Conservation (phyloP, 2,113 vertebrate genomes). For the Archilochus colubris region DNA sequence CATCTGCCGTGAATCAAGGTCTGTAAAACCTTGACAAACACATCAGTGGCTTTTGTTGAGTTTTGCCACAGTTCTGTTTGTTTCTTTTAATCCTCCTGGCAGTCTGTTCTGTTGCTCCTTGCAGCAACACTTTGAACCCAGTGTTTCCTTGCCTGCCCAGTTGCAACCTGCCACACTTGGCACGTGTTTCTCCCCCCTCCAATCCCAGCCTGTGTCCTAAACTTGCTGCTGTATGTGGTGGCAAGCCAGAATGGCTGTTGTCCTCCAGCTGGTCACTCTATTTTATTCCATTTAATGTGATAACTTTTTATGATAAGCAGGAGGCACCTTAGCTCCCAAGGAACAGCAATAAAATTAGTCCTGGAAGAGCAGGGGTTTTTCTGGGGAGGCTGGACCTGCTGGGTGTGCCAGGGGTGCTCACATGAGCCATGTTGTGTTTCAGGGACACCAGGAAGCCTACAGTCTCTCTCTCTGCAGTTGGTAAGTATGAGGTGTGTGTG, state of each 20-base stretch:
- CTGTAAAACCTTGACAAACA: not conserved
- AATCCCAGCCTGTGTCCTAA: not conserved
- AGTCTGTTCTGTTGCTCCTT: not conserved
- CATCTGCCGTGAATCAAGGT: not conserved
- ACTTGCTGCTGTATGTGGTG: not conserved
- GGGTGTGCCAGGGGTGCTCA: not conserved
- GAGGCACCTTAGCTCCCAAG: not conserved
- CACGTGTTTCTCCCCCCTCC: not conserved
- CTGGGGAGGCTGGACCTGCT: not conserved
- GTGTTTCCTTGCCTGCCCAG: not conserved
- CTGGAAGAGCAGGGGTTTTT: not conserved
- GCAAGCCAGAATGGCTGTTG: not conserved
- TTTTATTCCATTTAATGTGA: not conserved
- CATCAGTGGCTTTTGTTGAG: not conserved
- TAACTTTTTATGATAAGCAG: not conserved
- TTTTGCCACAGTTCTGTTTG: not conserved
- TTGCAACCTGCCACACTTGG: not conserved
- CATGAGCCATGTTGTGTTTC: conserved; percentile 49
- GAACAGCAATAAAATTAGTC: not conserved
- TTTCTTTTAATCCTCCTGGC: conserved; percentile 2
- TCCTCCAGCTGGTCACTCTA: not conserved
- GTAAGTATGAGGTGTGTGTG: conserved; percentile 72
- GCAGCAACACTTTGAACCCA: not conserved
- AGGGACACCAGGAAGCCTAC: conserved; percentile 95
- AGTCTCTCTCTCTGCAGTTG: conserved; percentile 91